Percentiles rank a stretch among this genome's conserved stretches.
phyloP scores from a whole-genome alignment of 2,888 invertebrate genomes.

The Perizoma affinitatum region DNA sequence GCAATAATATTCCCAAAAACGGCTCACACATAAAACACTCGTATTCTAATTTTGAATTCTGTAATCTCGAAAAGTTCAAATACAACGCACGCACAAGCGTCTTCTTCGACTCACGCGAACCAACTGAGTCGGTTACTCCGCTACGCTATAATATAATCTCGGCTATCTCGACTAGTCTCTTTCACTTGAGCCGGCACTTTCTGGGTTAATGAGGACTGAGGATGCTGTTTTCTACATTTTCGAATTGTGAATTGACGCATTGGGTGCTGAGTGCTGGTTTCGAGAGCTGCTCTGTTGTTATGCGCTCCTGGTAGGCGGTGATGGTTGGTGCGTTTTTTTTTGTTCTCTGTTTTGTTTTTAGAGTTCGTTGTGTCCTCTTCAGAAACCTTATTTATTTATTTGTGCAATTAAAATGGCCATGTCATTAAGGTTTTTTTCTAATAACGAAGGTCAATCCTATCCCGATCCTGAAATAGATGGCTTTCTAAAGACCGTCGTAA shows the following conservation, averaged over 20 bases:
- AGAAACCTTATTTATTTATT: not conserved
- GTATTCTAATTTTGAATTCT: slow-evolving; percentile 32
- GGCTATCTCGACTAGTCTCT: slow-evolving; percentile 72
- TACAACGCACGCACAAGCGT: slow-evolving; percentile 50
- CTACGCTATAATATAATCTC: slow-evolving; percentile 73
- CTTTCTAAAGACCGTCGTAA: too few relatives aligned
- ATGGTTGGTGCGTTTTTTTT: slow-evolving; percentile 30
- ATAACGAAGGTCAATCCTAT: too few relatives aligned
- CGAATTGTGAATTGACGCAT: slow-evolving; percentile 73
- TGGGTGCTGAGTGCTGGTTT: slow-evolving; percentile 52
- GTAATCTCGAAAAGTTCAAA: slow-evolving; percentile 39
- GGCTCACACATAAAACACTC: slow-evolving; percentile 53
- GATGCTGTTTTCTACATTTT: slow-evolving; percentile 78
- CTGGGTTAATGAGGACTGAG: slow-evolving; percentile 80
- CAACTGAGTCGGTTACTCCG: slow-evolving; percentile 55
- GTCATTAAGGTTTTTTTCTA: too few relatives aligned
- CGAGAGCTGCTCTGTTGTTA: slow-evolving; percentile 58
- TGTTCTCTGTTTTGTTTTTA: slow-evolving; percentile 14
- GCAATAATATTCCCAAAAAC: slow-evolving; percentile 56
- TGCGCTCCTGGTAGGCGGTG: slow-evolving; percentile 61
- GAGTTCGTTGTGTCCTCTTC: not conserved
- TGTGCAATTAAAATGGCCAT: too few relatives aligned
- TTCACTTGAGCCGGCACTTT: slow-evolving; percentile 78
- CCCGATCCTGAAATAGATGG: too few relatives aligned
- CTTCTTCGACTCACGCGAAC: slow-evolving; percentile 52